A percentile compares a stretch with the other conserved stretches of the same genome.
These are phyloP conservation scores for Esperia sulphurella DNA, from an alignment of 2,888 invertebrate genomes.

Conservation along the genomic window DNA sequence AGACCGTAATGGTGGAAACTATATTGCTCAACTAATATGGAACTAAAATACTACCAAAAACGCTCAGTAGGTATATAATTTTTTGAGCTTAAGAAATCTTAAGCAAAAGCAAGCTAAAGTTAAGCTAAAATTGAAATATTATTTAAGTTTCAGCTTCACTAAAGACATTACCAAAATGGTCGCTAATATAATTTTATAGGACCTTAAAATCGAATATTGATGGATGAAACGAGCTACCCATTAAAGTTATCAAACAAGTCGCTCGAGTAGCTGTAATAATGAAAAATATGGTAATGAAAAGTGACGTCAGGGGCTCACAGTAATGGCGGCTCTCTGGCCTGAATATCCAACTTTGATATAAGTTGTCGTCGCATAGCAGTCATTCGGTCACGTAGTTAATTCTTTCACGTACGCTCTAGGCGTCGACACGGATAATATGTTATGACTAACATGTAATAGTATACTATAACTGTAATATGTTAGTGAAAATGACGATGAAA, in stretches of 20 bases:
- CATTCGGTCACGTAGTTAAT: conserved; percentile 26
- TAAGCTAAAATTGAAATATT: too few species aligned
- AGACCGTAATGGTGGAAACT: too few species aligned
- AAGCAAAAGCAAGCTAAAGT: too few species aligned
- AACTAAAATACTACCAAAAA: too few species aligned
- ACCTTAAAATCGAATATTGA: conserved; percentile 19
- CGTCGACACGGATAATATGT: conserved; percentile 9
- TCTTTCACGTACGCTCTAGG: conserved; percentile 21
- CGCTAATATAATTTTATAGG: conserved; percentile 12
- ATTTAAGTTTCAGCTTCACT: too few species aligned
- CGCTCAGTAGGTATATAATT: too few species aligned
- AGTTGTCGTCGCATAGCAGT: not conserved
- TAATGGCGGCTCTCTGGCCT: not conserved
- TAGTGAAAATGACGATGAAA: too few species aligned
- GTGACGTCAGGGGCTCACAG: conserved; percentile 14
- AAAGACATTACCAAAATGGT: too few species aligned
- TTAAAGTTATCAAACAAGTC: conserved; percentile 28
- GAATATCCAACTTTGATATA: conserved; percentile 1
- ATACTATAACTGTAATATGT: too few species aligned
- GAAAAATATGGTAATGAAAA: conserved; percentile 22
- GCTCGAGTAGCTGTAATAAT: conserved; percentile 9
- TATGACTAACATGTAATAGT: not conserved
- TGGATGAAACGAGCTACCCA: conserved; percentile 18
- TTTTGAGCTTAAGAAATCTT: too few species aligned
- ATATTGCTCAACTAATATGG: too few species aligned